phyloP scores from a whole-genome alignment of 2,797 vertebrate genomes.

The Malacoraja senta region DNA sequence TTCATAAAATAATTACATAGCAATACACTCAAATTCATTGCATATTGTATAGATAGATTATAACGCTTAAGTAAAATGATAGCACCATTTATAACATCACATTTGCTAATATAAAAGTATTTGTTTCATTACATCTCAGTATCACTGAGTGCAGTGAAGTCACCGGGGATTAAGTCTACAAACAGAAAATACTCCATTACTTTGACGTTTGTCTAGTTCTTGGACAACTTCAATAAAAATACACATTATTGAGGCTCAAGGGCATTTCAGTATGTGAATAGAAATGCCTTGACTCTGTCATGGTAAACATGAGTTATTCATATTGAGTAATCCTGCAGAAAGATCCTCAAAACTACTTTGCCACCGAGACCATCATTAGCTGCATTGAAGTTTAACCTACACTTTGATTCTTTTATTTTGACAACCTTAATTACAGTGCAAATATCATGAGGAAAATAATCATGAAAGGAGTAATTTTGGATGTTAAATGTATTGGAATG shows the following conservation, averaged over 20 bases:
- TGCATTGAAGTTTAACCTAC: not conserved
- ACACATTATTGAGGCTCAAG: not conserved
- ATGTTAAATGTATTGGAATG: not conserved
- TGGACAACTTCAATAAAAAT: not conserved
- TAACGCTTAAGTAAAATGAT: not conserved
- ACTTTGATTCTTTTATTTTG: not conserved
- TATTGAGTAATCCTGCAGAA: not conserved
- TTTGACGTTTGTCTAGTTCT: not conserved
- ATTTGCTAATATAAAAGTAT: not conserved
- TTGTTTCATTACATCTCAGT: not conserved
- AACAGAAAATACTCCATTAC: not conserved
- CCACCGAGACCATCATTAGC: not conserved
- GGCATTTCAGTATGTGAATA: not conserved
- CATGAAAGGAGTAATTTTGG: not conserved
- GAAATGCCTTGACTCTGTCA: not conserved
- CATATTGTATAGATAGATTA: not conserved
- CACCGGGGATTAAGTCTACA: not conserved
- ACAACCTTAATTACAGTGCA: not conserved
- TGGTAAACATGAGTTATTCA: not conserved
- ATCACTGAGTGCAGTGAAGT: not conserved
- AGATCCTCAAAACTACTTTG: not conserved
- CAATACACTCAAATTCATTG: not conserved
- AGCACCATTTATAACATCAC: not conserved
- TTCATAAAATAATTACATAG: not conserved
- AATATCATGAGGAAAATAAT: not conserved